Conservation (phyloP, 30 jellyfish, hydroid and myxozoan species). For the Sanderia malayensis region DNA sequence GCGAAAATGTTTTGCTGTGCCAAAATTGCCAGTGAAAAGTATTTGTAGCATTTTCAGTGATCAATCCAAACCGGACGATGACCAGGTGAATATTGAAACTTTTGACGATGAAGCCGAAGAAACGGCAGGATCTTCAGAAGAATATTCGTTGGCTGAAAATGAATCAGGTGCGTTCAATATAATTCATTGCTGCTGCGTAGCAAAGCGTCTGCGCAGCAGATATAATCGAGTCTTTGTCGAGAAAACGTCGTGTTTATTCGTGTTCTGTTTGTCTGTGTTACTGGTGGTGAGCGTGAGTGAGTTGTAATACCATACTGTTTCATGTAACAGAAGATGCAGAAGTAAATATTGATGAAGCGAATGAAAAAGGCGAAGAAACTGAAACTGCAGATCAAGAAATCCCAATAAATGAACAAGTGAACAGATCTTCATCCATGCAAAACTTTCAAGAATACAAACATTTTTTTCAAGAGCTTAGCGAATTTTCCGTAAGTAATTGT, state of each 20-base stretch:
- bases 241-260: too few relatives aligned
- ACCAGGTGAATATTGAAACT: background rate
- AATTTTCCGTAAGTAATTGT: conserved; percentile 27
- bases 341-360: conserved; percentile 36
- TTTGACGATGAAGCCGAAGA: background rate
- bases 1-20: conserved; percentile 59
- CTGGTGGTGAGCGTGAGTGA: too few relatives aligned
- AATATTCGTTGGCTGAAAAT: background rate
- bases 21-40: conserved; percentile 38
- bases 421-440: conserved; percentile 23
- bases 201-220: too few relatives aligned
- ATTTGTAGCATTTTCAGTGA: conserved; percentile 29
- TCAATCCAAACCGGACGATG: conserved; percentile 34
- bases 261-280: too few relatives aligned
- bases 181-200: conserved; percentile 8
- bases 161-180: background rate
- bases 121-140: background rate
- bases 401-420: background rate
- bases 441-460: too few relatives aligned
- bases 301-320: too few relatives aligned
- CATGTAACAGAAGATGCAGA: conserved; percentile 58
- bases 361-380: conserved; percentile 33
- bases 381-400: conserved; percentile 12
- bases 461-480: conserved; percentile 31
- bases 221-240: too few relatives aligned